phyloP scores from a whole-genome alignment of 1,140 invertebrate genomes.

The Drosophila cardini region DNA sequence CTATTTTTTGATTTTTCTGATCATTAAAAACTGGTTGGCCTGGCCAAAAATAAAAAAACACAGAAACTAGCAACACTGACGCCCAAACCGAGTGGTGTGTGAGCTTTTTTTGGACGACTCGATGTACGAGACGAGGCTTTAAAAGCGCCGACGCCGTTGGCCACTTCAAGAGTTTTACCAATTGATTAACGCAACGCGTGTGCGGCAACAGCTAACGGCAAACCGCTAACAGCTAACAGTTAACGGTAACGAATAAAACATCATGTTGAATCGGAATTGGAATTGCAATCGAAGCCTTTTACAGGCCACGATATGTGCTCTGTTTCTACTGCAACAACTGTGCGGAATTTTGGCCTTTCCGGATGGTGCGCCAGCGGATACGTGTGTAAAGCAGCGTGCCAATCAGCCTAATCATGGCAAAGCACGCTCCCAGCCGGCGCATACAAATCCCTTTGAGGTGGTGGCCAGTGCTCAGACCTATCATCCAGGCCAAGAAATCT shows the following conservation, averaged over 20 bases:
- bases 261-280: conserved; percentile 44
- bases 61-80: conserved; percentile 4
- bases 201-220: conserved; percentile 45
- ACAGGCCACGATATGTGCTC: background rate
- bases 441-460: conserved; percentile 88
- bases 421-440: conserved; percentile 87
- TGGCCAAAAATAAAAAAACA: conserved; percentile 41
- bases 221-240: background rate
- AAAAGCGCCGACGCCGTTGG: conserved; percentile 67
- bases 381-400: conserved; percentile 89
- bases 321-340: conserved; percentile 27
- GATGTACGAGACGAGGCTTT: conserved; percentile 54
- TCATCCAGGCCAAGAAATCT: conserved; percentile 88
- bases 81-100: conserved; percentile 40
- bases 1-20: conserved; percentile 64
- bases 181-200: conserved; percentile 62
- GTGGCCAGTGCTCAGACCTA: conserved; percentile 87
- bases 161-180: conserved; percentile 63
- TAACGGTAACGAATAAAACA: background rate
- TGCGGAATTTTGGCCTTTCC: conserved; percentile 86
- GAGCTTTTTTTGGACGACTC: conserved; percentile 46
- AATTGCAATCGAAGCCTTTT: conserved; percentile 27
- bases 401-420: conserved; percentile 91
- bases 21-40: conserved; percentile 79
- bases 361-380: conserved; percentile 91